Base-by-base conservation (phyloP, 2,797 vertebrate species). In the Tapera naevia region DNA sequence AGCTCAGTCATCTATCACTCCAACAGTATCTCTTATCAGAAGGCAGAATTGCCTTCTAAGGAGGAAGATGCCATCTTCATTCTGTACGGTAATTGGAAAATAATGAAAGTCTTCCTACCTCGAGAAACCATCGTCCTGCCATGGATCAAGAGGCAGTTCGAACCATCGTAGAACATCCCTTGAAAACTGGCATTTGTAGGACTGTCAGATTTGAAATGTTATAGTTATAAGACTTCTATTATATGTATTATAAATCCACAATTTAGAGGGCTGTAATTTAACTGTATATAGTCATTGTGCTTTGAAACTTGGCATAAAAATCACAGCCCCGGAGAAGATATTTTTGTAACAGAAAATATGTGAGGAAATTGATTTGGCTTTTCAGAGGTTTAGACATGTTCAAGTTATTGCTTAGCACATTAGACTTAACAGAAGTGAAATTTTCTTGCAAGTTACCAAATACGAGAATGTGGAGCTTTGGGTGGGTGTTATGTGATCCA, bases 341-440 rank as follows among this genome's bases (percentile, higher is more conserved):
- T 84, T 88, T 95, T 94, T 93, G 41, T 53, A 88, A 86, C 41
- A 43, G 62, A 86, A 93, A 91, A 84, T 91, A 76, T 6, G 9
- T 88, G 80, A 93, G 62, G 67, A 89, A 96, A 94, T n/a, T 37
- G 25, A 80, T 93, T 88, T 91, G 80, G 45, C 80, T 93, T 91
- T 81, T 88, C 51, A 81, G 89, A 88, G 80, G 80, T 90, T 53
- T 84, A 80, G 48, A 61, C 0, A 0, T 41, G 43, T 88, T 84
- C 57, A 70, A 30, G 53, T 84, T 90, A 33, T 48, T 5, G 2
- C 54, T 86, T 28, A 53, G 80, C 74, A 35, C 45, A 3, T 58
- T 50, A 72, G n/a, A 53, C 23, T 72, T 58, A 27, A n/a, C 1
- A 79, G 66, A 80, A 58, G 67, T 6, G 4, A 89, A 79, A 86